Evolutionary conservation across 2,797 vertebrate genomes (phyloP).

Genomic region (Sarcophilus harrisii): DNA sequence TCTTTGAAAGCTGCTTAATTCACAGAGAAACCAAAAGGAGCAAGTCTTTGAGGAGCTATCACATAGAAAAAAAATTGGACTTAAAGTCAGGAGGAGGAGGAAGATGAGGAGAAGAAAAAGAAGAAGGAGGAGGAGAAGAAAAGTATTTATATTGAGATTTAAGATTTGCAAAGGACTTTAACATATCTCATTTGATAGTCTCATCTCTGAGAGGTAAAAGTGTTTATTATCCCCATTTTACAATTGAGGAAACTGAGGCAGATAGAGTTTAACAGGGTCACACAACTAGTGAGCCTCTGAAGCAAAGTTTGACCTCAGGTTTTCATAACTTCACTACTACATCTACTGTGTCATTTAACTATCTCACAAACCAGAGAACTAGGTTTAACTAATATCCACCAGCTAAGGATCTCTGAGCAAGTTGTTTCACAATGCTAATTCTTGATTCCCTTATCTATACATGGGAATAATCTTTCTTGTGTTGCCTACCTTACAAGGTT

Average conservation of each 20-base stretch:
- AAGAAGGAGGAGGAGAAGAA: accelerated
- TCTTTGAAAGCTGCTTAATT: not conserved
- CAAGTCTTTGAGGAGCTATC: not conserved
- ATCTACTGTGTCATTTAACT: not conserved
- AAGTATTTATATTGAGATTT: not conserved
- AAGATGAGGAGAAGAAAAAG: not conserved
- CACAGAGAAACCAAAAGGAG: not conserved
- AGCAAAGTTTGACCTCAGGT: not conserved
- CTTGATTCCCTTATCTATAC: not conserved
- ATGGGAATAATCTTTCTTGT: not conserved
- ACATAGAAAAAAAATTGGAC: not conserved
- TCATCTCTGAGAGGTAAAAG: not conserved
- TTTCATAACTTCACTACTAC: not conserved
- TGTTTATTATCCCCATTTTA: not conserved
- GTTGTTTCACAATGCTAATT: not conserved
- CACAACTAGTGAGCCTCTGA: not conserved
- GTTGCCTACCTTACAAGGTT: not conserved
- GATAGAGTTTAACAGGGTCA: not conserved
- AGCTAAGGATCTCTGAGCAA: not conserved
- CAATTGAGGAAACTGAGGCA: not conserved
- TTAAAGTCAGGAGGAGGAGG: not conserved
- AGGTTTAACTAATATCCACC: no score
- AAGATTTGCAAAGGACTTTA: not conserved
- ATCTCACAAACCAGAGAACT: not conserved
- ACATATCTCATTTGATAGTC: not conserved